Base-by-base conservation (phyloP, 1,140 invertebrate genomes). In the Bombyx mandarina region DNA sequence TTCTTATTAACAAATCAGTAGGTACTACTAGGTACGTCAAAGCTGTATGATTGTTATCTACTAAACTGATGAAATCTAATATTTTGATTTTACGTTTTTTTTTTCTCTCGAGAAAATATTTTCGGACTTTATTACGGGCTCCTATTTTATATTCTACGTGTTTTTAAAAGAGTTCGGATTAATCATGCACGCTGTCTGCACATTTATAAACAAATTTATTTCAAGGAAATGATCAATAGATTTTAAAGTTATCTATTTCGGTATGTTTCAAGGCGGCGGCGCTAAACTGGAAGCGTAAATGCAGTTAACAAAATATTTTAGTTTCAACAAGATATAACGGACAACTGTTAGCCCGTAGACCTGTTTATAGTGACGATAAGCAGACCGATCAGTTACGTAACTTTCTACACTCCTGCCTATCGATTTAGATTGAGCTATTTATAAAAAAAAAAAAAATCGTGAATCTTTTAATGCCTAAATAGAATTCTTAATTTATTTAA, bases 311-410 rank as follows among this genome's bases (percentile, higher is more conserved):
- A 66, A 69, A 65, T 65, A 58, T 71, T 60, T 74, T 73, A 61
- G 65, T 67, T 60, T 67, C 62, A 73, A 72, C 68, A 69, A 66
- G 66, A 65, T 65, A 63, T 69, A 69, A 63, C 43, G 49, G 47
- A 51, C 52, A 50, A 53, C 47, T 51, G 66, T 67, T 49, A 63
- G 53, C 57, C 59, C 54, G 47, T 64, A 67, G 49, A 66, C 60
- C 58, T 60, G 57, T 62, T 60, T 69, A 62, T 56, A 55, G 57
- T 69, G 75, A 81, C 57, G 67, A 44, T 61, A 73, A 74, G 47
- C 79, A 82, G 79, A 77, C 52, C 45, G 48, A 22, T 43, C 56
- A 52, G 42, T 69, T 66, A 74, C 69, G 65, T 71, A 76, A 74
- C 64, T 66, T 66, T 56, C 65, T 54, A 52, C 50, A 48, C 52